These are phyloP conservation scores for Conus ventricosus DNA, from an alignment of 1,140 invertebrate species.

Conservation along the genomic window DNA sequence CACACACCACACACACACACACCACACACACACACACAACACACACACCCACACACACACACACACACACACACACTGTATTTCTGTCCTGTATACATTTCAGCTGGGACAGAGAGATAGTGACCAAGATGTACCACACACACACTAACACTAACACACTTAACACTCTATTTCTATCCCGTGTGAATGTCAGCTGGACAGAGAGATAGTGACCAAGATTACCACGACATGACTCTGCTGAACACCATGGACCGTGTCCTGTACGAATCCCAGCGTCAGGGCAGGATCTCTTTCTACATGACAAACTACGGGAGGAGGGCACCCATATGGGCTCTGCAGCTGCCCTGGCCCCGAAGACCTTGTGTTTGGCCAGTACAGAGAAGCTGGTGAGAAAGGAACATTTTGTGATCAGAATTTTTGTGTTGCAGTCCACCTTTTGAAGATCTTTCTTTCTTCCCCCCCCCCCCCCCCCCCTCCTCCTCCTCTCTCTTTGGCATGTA, in stretches of 20 bases:
- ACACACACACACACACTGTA: no score
- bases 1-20: no score
- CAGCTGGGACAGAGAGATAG: no score
- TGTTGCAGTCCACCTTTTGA: no score
- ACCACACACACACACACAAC: no score
- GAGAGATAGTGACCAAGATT: constrained; percentile 80
- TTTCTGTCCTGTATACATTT: no score
- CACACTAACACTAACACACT: not conserved
- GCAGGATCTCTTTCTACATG: constrained; percentile 99
- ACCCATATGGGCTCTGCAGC: constrained; percentile 95
- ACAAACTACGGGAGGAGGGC: constrained; percentile 98
- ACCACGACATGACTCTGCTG: constrained; percentile 86
- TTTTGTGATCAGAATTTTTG: no score
- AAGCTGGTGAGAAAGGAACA: constrained; percentile 81
- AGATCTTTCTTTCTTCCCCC: no score
- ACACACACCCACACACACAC: no score
- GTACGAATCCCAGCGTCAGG: constrained; percentile 98
- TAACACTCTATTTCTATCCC: not conserved
- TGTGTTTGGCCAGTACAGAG: constrained; percentile 96
- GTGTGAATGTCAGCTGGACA: constrained; percentile 57
- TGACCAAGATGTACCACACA: not conserved
- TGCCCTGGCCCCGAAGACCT: constrained; percentile 90
- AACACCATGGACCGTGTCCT: constrained; percentile 97
- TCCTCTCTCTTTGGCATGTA: no score
- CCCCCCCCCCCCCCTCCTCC: no score